Evolutionary conservation across 2,113 vertebrate genomes (phyloP).

Genomic region (Cyanistes caeruleus): DNA sequence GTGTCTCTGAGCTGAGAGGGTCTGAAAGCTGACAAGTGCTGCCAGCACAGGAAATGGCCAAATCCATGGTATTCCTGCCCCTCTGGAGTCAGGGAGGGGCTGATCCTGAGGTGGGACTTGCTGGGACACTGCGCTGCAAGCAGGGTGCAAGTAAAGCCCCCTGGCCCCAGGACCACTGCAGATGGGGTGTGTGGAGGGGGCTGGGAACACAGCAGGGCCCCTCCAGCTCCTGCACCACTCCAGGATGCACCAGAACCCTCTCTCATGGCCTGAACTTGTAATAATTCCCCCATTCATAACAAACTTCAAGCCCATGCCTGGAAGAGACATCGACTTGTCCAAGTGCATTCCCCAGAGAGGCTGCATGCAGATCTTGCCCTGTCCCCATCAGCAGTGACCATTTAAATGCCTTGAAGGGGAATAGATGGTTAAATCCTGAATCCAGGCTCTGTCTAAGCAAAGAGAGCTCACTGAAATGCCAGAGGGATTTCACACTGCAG

Average conservation of each 20-base stretch:
- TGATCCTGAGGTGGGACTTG: not conserved
- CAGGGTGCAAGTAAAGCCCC: not conserved
- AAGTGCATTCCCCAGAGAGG: rapidly evolving
- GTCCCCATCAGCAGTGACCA: not conserved
- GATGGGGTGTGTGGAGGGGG: not conserved
- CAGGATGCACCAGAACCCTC: not conserved
- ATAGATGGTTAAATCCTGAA: not conserved
- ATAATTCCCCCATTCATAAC: not conserved
- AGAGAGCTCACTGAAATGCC: not conserved
- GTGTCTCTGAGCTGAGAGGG: not conserved
- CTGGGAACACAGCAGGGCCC: not conserved
- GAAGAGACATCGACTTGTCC: not conserved
- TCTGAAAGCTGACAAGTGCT: not conserved
- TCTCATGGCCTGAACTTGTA: not conserved
- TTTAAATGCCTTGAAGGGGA: not conserved
- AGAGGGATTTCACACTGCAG: not conserved
- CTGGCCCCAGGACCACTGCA: not conserved
- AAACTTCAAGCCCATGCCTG: not conserved
- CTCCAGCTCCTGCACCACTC: not conserved
- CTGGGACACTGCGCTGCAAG: not conserved
- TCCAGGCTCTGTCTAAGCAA: not conserved
- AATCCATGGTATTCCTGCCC: not conserved
- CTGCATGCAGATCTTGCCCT: not conserved
- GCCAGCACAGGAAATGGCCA: not conserved
- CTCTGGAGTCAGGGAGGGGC: not conserved